phyloP scores from a whole-genome alignment of 1,140 invertebrate species.

The Goniozus legneri region DNA sequence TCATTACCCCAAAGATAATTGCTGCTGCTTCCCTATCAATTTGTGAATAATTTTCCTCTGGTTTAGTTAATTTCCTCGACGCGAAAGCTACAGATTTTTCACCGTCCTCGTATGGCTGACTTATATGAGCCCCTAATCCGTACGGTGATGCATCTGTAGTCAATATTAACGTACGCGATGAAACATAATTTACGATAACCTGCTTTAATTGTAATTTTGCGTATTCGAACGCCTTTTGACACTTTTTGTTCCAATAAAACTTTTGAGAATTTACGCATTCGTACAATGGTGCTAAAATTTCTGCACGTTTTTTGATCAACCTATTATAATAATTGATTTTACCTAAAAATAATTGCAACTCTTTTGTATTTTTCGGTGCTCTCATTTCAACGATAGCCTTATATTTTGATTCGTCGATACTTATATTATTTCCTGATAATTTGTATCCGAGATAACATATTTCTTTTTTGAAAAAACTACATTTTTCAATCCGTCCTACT shows the following conservation, averaged over 20 bases:
- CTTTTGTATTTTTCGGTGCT: constrained; percentile 10
- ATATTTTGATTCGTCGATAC: constrained; percentile 9
- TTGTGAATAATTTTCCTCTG: constrained; percentile 4
- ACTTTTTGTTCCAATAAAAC: constrained; percentile 7
- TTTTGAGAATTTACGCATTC: constrained; percentile 3
- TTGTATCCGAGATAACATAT: constrained; percentile 8
- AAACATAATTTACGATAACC: constrained; percentile 7
- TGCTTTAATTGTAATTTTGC: neutral
- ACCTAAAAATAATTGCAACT: constrained; percentile 11
- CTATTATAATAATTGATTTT: constrained; percentile 16
- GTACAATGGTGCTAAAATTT: constrained; percentile 11
- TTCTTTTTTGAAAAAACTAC: constrained; percentile 7
- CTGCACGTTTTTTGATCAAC: constrained; percentile 11
- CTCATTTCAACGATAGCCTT: constrained; percentile 12
- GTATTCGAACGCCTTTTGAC: neutral
- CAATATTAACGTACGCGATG: constrained; percentile 4
- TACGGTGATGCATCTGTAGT: constrained; percentile 10
- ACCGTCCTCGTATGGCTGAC: constrained; percentile 9
- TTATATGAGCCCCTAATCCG: constrained; percentile 6
- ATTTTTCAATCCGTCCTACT: constrained; percentile 1
- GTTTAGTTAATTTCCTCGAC: constrained; percentile 1
- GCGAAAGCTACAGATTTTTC: constrained; percentile 9
- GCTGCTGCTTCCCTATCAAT: constrained; percentile 4
- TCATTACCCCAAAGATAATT: constrained; percentile 9
- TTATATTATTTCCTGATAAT: constrained; percentile 9